Conservation (phyloP, 1,140 invertebrate species). For the Hestina assimilis region DNA sequence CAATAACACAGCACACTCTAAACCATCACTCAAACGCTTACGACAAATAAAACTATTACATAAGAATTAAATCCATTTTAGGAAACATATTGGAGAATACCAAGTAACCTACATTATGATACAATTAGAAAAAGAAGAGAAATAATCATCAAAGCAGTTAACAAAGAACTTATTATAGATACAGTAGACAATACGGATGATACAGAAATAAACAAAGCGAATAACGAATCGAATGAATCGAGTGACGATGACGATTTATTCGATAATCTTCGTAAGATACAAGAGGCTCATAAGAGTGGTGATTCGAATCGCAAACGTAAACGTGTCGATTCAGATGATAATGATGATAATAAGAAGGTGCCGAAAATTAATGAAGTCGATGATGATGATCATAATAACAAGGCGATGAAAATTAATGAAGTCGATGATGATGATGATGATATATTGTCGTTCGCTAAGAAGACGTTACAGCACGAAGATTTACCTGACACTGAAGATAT, state of each 20-base stretch:
- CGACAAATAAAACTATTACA: not conserved
- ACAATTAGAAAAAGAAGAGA: constrained; percentile 64
- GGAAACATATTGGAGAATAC: constrained; percentile 83
- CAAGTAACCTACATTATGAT: constrained; percentile 69
- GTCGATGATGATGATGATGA: constrained; percentile 52
- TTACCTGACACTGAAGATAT: constrained; percentile 65
- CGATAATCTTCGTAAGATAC: constrained; percentile 58
- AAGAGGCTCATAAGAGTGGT: not conserved
- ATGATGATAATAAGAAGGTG: constrained; percentile 46
- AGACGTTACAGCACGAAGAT: constrained; percentile 54
- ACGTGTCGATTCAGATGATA: constrained; percentile 45
- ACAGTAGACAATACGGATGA: not conserved
- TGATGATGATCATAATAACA: constrained; percentile 60
- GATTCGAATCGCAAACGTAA: constrained; percentile 32
- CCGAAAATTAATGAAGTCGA: constrained; percentile 54
- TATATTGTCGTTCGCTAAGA: constrained; percentile 63
- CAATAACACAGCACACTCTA: too few relatives aligned
- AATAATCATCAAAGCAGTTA: constrained; percentile 62
- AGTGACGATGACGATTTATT: constrained; percentile 66
- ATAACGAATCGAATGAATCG: constrained; percentile 34
- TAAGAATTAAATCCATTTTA: constrained; percentile 27
- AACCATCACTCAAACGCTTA: too few relatives aligned
- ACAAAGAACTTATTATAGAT: constrained; percentile 59
- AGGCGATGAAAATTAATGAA: constrained; percentile 61
- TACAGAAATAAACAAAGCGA: not conserved